Evolutionary conservation across 1,140 invertebrate genomes (phyloP).

Genomic region (Mercenaria mercenaria): DNA sequence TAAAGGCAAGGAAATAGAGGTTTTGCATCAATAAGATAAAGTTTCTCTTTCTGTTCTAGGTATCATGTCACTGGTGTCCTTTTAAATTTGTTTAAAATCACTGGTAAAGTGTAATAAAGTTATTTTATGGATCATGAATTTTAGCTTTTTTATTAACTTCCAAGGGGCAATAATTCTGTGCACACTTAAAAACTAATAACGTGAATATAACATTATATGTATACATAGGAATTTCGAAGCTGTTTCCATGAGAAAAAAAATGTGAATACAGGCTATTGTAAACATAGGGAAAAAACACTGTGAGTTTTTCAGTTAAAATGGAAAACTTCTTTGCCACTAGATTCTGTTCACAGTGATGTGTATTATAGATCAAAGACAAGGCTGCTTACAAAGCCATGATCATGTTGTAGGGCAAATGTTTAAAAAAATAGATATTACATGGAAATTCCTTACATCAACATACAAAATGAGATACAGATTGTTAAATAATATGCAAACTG

Average conservation of each 20-base stretch:
- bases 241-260: too few relatives aligned
- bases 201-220: not conserved
- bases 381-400: not conserved
- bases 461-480: too few relatives aligned
- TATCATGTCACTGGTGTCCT: not conserved
- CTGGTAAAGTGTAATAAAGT: not conserved
- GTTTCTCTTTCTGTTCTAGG: not conserved
- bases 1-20: not conserved
- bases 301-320: too few relatives aligned
- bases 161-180: slow-evolving; percentile 19
- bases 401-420: not conserved
- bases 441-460: too few relatives aligned
- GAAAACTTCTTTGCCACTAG: too few relatives aligned
- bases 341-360: too few relatives aligned
- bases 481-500: too few relatives aligned
- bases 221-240: not conserved
- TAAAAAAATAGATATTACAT: too few relatives aligned
- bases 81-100: slow-evolving; percentile 7
- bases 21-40: not conserved
- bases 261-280: too few relatives aligned
- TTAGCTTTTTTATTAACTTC: not conserved
- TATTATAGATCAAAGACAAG: not conserved
- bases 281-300: too few relatives aligned
- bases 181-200: not conserved
- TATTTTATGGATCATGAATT: not conserved